Evolutionary conservation across 2,888 invertebrate species (phyloP).

Genomic region (Drosophila paranaensis): DNA sequence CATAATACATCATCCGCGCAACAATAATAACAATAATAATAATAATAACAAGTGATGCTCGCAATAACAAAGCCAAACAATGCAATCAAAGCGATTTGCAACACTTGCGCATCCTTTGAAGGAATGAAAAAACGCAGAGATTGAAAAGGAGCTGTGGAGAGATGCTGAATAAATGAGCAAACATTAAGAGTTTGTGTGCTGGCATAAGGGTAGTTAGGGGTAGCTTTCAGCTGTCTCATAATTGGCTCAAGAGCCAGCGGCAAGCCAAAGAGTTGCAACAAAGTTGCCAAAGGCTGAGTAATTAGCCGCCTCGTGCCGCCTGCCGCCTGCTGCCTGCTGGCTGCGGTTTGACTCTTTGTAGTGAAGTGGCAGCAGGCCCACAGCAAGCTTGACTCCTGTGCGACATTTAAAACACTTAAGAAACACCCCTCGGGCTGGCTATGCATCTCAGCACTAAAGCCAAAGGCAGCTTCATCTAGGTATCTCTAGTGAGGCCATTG

Average conservation of each 20-base stretch:
- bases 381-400: slow-evolving; percentile 1
- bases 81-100: slow-evolving; percentile 80
- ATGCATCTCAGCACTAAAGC: neutral
- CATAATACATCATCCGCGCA: slow-evolving; percentile 69
- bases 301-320: slow-evolving; percentile 60
- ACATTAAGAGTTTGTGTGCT: slow-evolving; percentile 52
- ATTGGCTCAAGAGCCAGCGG: slow-evolving; percentile 63
- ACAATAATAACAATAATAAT: slow-evolving; percentile 45
- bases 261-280: slow-evolving; percentile 58
- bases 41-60: slow-evolving; percentile 44
- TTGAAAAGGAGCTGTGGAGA: slow-evolving; percentile 17
- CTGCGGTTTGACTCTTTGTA: slow-evolving; percentile 74
- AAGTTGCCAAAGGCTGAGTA: slow-evolving; percentile 65
- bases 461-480: slow-evolving; percentile 9
- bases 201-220: slow-evolving; percentile 41
- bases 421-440: slow-evolving; percentile 27
- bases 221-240: slow-evolving; percentile 46
- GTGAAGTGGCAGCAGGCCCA: slow-evolving; percentile 56
- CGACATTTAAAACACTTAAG: slow-evolving; percentile 73
- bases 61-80: slow-evolving; percentile 71
- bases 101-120: slow-evolving; percentile 77
- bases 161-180: slow-evolving; percentile 67
- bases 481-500: slow-evolving; percentile 25
- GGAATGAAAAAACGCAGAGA: slow-evolving; percentile 2
- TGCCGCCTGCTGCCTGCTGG: slow-evolving; percentile 45